Percentiles rank a stretch among this genome's conserved stretches.
Evolutionary conservation across 1,140 invertebrate genomes (phyloP).

Genomic region (Muscidifurax raptorellus): DNA sequence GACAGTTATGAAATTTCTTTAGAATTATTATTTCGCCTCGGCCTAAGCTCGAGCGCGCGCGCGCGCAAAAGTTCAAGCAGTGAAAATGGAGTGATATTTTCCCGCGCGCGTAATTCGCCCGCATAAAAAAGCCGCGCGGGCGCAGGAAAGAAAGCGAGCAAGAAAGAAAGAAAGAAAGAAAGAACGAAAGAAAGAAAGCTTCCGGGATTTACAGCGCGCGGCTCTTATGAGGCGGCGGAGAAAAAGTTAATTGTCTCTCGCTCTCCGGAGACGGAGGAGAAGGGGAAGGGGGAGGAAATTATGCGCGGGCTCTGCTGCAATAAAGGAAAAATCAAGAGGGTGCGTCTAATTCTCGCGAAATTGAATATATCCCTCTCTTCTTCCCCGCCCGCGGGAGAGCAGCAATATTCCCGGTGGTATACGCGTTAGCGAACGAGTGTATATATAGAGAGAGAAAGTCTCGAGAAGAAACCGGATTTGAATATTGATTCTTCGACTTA

Average conservation of each 20-base stretch:
- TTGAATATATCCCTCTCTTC: conserved; percentile 24
- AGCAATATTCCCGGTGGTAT: not conserved
- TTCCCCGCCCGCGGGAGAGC: conserved; percentile 8
- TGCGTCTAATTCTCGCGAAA: conserved; percentile 41
- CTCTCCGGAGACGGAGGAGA: not conserved
- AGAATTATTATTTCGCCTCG: conserved; percentile 72
- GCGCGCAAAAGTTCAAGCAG: conserved; percentile 51
- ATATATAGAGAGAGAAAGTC: not conserved
- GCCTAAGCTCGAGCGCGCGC: conserved; percentile 65
- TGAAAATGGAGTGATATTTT: conserved; percentile 51
- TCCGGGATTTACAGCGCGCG: conserved; percentile 31
- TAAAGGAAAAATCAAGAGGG: conserved; percentile 37
- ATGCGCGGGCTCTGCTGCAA: conserved; percentile 3
- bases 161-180: not conserved
- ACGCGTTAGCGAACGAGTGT: too few species aligned
- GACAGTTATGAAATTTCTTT: conserved; percentile 75
- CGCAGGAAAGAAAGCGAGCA: conserved; percentile 3
- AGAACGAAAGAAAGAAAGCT: not conserved
- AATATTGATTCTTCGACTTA: conserved; percentile 54
- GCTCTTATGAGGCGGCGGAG: conserved; percentile 34
- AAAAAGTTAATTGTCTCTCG: conserved; percentile 48
- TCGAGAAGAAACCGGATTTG: conserved; percentile 42
- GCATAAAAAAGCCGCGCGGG: not conserved
- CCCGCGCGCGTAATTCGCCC: conserved; percentile 15
- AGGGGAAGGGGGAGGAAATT: conserved; percentile 2